Percentiles rank a stretch among this genome's conserved stretches.
These are phyloP conservation scores for Drosophila cardini DNA, from an alignment of 1,140 invertebrate species.

Conservation along the genomic window DNA sequence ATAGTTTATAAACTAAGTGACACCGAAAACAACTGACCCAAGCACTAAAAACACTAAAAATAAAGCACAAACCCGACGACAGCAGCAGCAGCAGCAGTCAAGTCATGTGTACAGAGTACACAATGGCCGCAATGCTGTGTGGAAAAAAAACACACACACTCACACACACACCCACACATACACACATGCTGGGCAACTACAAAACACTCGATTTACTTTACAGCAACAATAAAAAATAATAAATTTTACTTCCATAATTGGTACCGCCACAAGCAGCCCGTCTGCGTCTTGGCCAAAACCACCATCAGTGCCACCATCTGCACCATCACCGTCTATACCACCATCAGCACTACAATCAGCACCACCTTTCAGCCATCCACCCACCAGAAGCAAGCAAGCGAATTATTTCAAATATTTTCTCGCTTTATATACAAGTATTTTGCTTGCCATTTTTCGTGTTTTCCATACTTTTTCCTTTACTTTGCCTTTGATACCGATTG, in stretches of 20 bases:
- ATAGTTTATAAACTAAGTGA: slow-evolving; percentile 74
- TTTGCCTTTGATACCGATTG: background rate
- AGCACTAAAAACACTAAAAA: slow-evolving; percentile 70
- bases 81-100: slow-evolving; percentile 25
- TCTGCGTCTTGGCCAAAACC: slow-evolving; percentile 44
- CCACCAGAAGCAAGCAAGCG: slow-evolving; percentile 34
- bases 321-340: slow-evolving; percentile 2
- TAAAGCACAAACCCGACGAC: slow-evolving; percentile 56
- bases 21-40: slow-evolving; percentile 72
- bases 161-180: slow-evolving; percentile 15
- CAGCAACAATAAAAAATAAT: slow-evolving; percentile 72
- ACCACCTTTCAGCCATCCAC: background rate
- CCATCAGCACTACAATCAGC: background rate
- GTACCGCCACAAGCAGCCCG: slow-evolving; percentile 67
- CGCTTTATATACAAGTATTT: slow-evolving; percentile 54
- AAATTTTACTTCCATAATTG: slow-evolving; percentile 71
- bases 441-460: slow-evolving; percentile 37
- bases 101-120: slow-evolving; percentile 54
- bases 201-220: slow-evolving; percentile 66
- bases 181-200: slow-evolving; percentile 30
- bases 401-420: slow-evolving; percentile 68
- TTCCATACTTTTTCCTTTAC: slow-evolving; percentile 40
- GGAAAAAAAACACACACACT: slow-evolving; percentile 33
- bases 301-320: slow-evolving; percentile 1
- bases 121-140: slow-evolving; percentile 35